Evolutionary conservation across 2,888 invertebrate genomes (phyloP), one percentile per base, ranked within the genome.

Genomic region (Slavum lentiscoides): DNA sequence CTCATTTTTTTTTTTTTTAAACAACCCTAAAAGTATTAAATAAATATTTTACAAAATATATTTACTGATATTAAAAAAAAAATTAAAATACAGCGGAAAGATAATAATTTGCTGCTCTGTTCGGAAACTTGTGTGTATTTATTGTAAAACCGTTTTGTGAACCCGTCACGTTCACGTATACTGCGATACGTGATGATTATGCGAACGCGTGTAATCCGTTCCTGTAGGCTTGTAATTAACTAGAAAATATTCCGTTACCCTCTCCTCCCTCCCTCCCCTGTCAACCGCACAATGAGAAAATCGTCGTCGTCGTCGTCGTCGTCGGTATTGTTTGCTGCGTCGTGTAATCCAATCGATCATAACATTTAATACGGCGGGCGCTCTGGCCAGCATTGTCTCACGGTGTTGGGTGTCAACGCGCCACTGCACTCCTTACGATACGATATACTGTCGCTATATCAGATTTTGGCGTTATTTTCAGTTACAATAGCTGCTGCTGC

Each of bases 321-420:
- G 75, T 67, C 13, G 21, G 30, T 59, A 6, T 59, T 59, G 3
- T 59, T 59, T 7, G n/a, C 8, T 5, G n/a, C 9, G 30, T 30
- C 4, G 9, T 80, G 80, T 80, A 80, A 80, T 80, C 72, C 55
- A 80, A 80, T 80, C 80, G 80, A 66, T 80, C 66, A 58, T 66
- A 58, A 43, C 58, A 67, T 80, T 77, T 62, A 66, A 80, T 80
- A 80, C 80, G 80, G 80, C n/a, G 80, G 15, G 55, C n/a, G 64
- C 80, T 62, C 30, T 43, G 39, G 15, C 55, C 37, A 53, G 23
- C 64, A 70, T 58, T 66, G 72, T 80, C 80, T 66, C 80, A 80
- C 80, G 80, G 66, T 80, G 72, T 80, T 72, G 30, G 39, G 64
- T 80, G 62, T 80, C 80, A 58, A 72, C 39, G 39, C 30, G 30